Evolutionary conservation across 2,113 vertebrate genomes (phyloP).

Genomic region (Columba janthina): DNA sequence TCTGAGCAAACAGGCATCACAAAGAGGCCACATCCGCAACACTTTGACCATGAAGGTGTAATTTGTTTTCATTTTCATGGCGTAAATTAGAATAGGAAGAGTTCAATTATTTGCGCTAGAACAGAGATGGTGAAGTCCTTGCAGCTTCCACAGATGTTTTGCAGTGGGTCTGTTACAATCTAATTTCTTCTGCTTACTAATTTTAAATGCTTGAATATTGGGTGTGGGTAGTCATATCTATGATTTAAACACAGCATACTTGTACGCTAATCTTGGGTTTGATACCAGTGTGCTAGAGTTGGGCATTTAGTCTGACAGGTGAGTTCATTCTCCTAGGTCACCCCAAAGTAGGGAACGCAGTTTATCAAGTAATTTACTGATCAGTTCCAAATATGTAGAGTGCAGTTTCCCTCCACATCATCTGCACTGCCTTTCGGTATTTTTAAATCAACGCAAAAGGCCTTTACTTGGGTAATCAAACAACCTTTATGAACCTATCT

Average conservation of each 20-base stretch:
- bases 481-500: neutral
- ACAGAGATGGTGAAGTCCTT: neutral
- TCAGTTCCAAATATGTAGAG: neutral
- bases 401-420: neutral
- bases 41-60: neutral
- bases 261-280: neutral
- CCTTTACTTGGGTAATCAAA: neutral
- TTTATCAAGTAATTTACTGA: neutral
- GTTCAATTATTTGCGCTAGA: neutral
- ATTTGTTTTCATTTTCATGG: constrained; percentile 15
- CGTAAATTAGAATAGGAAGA: neutral
- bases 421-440: neutral
- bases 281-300: neutral
- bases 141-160: neutral
- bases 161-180: neutral
- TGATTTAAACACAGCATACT: neutral
- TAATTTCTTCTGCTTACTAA: neutral
- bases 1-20: neutral
- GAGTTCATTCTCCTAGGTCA: neutral
- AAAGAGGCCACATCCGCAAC: neutral
- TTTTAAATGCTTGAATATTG: neutral
- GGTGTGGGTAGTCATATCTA: neutral
- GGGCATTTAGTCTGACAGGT: neutral
- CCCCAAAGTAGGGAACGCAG: neutral
- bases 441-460: neutral